Evolutionary conservation across 1,140 invertebrate genomes (phyloP), one percentile per base, ranked within the genome.

Genomic region (Ooceraea biroi): DNA sequence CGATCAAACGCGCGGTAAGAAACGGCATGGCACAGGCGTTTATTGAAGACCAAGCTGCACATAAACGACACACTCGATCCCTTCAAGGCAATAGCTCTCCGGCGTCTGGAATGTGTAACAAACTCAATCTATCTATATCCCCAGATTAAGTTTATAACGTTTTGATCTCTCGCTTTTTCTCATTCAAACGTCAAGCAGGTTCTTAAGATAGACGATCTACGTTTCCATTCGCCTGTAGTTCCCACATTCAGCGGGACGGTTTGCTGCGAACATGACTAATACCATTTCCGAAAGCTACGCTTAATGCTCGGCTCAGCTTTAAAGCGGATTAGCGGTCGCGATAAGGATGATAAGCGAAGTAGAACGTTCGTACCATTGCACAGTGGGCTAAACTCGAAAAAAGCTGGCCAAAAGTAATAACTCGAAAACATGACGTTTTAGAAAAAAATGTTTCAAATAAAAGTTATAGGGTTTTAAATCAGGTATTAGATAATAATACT

Each of bases 291-390:
- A 30, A 1, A 11, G 3, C 17, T 14, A 73, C 14, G 12, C 10
- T 73, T 44, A n/a, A 77, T 25, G 46, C 46, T 52, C 44, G 19
- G 36, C 4, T 36, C 8, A 58, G 57, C 57, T 57, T 69, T 11
- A 19, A 57, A 86, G 36, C 17, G 27, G 10, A 17, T 48, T 46
- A 19, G 41, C 50, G 46, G 36, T 71, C 27, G 1, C 30, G 44
- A 77, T 63, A 58, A 25, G 10, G 60, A 68, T 27, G 57, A 87
- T 88, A 78, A 65, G 63, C 8, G 22, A 57, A n/a, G 36, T 61
- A 27, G 36, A 87, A 55, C 22, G 22, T 78, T 73, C 44, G n/a
- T 58, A 58, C 22, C 36, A 36, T n/a, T n/a, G n/a, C n/a, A 36
- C 36, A 7, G 7, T 7, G 7, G 36, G 36, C n/a, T n/a, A n/a